phyloP scores from a whole-genome alignment of 2,797 vertebrate species.

The Petrocephalus schoutedeni region DNA sequence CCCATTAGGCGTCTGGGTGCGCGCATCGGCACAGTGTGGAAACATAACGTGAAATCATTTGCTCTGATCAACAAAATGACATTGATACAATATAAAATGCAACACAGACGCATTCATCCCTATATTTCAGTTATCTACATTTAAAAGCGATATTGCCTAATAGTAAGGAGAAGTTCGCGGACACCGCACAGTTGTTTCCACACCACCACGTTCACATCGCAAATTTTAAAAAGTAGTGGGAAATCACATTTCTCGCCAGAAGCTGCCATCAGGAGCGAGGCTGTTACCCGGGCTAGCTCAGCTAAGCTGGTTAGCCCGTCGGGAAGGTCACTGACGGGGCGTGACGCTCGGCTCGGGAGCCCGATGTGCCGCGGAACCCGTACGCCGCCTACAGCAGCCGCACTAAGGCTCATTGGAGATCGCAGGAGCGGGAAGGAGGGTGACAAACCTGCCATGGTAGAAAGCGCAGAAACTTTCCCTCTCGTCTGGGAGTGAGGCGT shows the following conservation, averaged over 20 bases:
- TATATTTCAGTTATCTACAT: background rate
- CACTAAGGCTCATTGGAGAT: background rate
- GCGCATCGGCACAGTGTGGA: background rate
- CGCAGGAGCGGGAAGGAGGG: background rate
- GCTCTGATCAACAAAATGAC: background rate
- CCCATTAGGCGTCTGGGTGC: background rate
- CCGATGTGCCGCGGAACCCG: background rate
- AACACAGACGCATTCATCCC: background rate
- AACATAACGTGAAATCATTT: background rate
- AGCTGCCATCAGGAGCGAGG: background rate
- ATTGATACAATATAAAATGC: background rate
- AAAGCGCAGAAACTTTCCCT: background rate
- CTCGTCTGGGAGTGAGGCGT: background rate
- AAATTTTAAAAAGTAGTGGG: background rate
- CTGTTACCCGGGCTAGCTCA: background rate
- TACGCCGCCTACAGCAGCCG: background rate
- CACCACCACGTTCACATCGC: background rate
- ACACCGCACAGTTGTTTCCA: background rate
- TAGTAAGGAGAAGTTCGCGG: background rate
- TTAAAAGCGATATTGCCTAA: background rate
- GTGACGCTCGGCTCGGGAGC: background rate
- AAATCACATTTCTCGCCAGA: background rate
- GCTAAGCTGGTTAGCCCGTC: background rate
- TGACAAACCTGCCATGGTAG: conserved; percentile 33
- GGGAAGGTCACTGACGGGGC: background rate